These are phyloP conservation scores for Gymnothorax reevesii DNA, from an alignment of 2,797 vertebrate species.

Conservation along the genomic window DNA sequence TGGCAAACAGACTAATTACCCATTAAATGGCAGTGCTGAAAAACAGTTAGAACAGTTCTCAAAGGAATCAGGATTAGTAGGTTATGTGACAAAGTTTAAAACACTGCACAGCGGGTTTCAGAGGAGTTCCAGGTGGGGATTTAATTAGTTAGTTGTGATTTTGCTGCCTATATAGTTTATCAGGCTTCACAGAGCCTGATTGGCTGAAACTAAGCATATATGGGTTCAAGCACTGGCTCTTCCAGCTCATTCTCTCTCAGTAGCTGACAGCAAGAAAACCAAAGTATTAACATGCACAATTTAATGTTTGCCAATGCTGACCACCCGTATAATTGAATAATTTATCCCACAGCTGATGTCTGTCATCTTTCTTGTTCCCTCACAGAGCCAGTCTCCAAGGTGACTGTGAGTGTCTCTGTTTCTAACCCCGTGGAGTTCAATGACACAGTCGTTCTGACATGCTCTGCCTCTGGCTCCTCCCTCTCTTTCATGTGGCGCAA, in stretches of 20 bases:
- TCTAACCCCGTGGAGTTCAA: slow-evolving; percentile 43
- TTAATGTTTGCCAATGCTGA: background rate
- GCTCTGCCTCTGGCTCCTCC: slow-evolving; percentile 43
- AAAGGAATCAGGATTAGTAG: too few species aligned
- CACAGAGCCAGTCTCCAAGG: slow-evolving; percentile 45
- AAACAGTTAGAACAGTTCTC: background rate
- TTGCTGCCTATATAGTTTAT: too few species aligned
- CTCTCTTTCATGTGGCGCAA: slow-evolving; percentile 44
- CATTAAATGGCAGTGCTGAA: too few species aligned
- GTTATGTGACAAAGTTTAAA: background rate
- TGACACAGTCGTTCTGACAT: slow-evolving; percentile 38
- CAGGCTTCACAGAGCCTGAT: too few species aligned
- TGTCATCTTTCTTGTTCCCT: background rate
- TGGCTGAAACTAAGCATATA: too few species aligned
- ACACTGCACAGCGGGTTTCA: background rate
- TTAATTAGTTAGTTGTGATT: too few species aligned
- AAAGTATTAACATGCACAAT: background rate
- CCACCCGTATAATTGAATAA: background rate
- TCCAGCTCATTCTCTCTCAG: background rate
- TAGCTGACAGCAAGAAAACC: background rate
- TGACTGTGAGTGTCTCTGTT: background rate
- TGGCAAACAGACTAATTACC: background rate
- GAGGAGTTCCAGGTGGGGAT: background rate
- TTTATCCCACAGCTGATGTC: background rate
- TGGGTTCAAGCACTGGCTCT: background rate